Evolutionary conservation across 1,140 invertebrate genomes (phyloP).

Genomic region (Trichonephila clavata): DNA sequence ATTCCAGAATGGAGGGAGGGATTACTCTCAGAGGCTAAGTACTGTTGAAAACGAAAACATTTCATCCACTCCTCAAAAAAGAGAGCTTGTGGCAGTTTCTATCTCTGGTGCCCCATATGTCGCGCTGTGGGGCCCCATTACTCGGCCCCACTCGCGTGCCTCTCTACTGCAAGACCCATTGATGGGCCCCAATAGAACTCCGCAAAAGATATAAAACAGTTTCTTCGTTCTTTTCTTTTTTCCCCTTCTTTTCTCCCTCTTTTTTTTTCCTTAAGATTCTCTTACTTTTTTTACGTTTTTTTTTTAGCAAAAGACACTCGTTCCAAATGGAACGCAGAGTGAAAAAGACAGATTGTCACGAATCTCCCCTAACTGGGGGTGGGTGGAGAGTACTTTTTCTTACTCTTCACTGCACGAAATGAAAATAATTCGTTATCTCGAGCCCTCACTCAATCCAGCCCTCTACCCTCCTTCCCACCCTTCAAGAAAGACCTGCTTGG

Average conservation of each 20-base stretch:
- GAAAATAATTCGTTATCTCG: conserved; percentile 53
- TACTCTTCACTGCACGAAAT: conserved; percentile 7
- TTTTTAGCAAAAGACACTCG: not conserved
- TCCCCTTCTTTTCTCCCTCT: not conserved
- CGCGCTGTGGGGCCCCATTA: conserved; percentile 6
- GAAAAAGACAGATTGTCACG: conserved; percentile 58
- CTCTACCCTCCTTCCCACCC: not conserved
- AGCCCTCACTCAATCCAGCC: not conserved
- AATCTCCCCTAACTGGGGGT: not conserved
- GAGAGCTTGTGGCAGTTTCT: not conserved
- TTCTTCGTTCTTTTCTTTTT: not conserved
- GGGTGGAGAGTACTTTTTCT: not conserved
- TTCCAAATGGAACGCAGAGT: conserved; percentile 16
- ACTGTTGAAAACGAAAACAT: conserved; percentile 1
- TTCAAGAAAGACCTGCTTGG: not conserved
- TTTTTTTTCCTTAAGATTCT: too few relatives aligned
- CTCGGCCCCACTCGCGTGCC: not conserved
- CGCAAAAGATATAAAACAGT: conserved; percentile 43
- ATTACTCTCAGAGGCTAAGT: not conserved
- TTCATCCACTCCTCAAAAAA: not conserved
- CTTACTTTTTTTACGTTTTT: not conserved
- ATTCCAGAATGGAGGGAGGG: not conserved
- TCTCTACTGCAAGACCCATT: not conserved
- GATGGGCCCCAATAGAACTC: conserved; percentile 9
- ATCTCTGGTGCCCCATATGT: not conserved